Evolutionary conservation across 2,888 invertebrate genomes (phyloP).

Genomic region (Leptopilina myrica): DNA sequence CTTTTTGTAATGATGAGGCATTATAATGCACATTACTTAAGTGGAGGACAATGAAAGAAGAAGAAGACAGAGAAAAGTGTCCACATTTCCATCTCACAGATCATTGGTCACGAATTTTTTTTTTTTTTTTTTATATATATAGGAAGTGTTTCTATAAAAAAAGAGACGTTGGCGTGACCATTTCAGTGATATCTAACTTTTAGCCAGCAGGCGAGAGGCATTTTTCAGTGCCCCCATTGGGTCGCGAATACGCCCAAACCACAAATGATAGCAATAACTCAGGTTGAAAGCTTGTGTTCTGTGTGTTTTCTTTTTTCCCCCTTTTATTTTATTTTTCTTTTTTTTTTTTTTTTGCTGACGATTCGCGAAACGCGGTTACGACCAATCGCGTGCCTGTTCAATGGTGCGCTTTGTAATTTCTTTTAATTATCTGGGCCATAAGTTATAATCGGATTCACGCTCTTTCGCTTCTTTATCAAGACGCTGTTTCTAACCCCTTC

Average conservation of each 20-base stretch:
- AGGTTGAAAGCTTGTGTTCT: conserved; percentile 2
- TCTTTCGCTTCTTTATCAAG: conserved; percentile 56
- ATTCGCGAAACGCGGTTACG: background rate
- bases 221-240: background rate
- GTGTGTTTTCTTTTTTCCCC: too few relatives aligned
- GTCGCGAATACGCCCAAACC: background rate
- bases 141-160: too few relatives aligned
- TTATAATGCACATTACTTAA: too few relatives aligned
- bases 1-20: too few relatives aligned
- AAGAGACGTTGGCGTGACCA: background rate
- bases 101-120: background rate
- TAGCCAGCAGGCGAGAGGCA: background rate
- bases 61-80: background rate
- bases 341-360: background rate
- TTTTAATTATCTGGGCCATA: conserved; percentile 57
- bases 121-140: too few relatives aligned
- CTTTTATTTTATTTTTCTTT: too few relatives aligned
- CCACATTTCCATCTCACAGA: background rate
- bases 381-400: conserved; percentile 34
- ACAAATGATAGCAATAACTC: conserved; percentile 5
- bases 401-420: conserved; percentile 45
- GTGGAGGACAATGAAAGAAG: background rate
- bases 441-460: conserved; percentile 58
- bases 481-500: background rate
- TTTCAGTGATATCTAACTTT: conserved; percentile 4